A percentile compares a stretch with the other conserved stretches of the same genome.
These are phyloP conservation scores for Pangasianodon gigas DNA, from an alignment of 2,113 vertebrate genomes.

Conservation along the genomic window DNA sequence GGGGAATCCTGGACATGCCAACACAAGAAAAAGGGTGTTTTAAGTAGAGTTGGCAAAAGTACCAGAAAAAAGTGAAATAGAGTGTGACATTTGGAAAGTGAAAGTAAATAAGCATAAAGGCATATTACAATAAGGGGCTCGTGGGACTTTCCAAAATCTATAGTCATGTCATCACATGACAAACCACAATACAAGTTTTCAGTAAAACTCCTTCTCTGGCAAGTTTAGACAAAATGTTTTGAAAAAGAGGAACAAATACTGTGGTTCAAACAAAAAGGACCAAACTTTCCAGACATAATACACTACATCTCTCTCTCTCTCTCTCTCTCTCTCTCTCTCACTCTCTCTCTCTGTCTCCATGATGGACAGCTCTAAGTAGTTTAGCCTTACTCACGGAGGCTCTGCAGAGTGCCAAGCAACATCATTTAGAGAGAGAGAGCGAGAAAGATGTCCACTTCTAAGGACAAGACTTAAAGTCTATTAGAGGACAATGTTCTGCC, in stretches of 20 bases:
- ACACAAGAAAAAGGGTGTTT: neutral
- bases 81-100: slow-evolving; percentile 16
- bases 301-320: neutral
- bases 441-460: slow-evolving; percentile 2
- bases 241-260: slow-evolving; percentile 40
- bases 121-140: neutral
- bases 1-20: neutral
- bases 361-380: neutral
- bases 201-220: neutral
- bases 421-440: slow-evolving; percentile 11
- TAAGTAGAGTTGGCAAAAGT: neutral
- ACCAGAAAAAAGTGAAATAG: neutral
- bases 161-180: neutral
- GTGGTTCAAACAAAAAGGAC: slow-evolving; percentile 18
- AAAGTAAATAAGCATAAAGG: neutral
- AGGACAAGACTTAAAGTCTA: slow-evolving; percentile 14
- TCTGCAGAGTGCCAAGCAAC: neutral
- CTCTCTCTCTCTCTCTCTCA: neutral
- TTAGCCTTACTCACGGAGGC: neutral
- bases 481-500: slow-evolving; percentile 29
- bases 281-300: neutral
- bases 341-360: slow-evolving; percentile 7
- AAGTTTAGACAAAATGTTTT: slow-evolving; percentile 12
- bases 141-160: slow-evolving; percentile 17
- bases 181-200: slow-evolving; percentile 30